Evolutionary conservation across 2,888 invertebrate genomes (phyloP).

Genomic region (Agrypnus murinus): DNA sequence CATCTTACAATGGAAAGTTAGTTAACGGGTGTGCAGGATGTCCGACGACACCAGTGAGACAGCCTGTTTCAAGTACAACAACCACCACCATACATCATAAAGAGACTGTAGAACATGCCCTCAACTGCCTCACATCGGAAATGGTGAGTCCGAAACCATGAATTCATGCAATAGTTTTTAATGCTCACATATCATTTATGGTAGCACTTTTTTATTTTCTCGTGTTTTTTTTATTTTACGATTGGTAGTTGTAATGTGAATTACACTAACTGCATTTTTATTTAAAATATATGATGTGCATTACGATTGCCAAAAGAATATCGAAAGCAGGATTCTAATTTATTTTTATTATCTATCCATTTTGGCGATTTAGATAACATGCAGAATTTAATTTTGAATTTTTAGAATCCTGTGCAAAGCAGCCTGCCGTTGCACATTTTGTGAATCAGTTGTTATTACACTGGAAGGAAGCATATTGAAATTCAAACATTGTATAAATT

Average conservation of each 20-base stretch:
- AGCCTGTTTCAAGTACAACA: conserved; percentile 70
- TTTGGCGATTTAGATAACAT: conserved; percentile 22
- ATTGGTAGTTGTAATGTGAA: conserved; percentile 40
- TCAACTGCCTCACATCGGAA: conserved; percentile 89
- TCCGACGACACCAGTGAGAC: conserved; percentile 76
- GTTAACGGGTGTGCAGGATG: conserved; percentile 73
- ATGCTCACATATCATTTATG: conserved; percentile 38
- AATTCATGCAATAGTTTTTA: conserved; percentile 44
- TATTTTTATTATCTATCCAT: not conserved
- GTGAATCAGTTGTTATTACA: conserved; percentile 70
- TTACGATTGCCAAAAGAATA: conserved; percentile 40
- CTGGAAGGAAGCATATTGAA: conserved; percentile 52
- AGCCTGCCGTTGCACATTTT: conserved; percentile 57
- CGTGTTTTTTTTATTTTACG: conserved; percentile 13
- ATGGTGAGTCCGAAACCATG: conserved; percentile 79
- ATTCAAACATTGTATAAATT: conserved; percentile 24
- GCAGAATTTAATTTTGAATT: conserved; percentile 22
- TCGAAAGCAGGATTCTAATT: not conserved
- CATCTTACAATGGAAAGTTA: conserved; percentile 52
- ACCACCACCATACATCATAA: conserved; percentile 69
- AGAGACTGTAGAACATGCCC: conserved; percentile 81
- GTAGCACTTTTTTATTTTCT: not conserved
- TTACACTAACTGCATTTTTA: not conserved
- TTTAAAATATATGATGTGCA: conserved; percentile 8
- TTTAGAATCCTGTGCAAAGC: not conserved